Conservation (phyloP, 1,140 invertebrate species). For the Lepidurus packardi region DNA sequence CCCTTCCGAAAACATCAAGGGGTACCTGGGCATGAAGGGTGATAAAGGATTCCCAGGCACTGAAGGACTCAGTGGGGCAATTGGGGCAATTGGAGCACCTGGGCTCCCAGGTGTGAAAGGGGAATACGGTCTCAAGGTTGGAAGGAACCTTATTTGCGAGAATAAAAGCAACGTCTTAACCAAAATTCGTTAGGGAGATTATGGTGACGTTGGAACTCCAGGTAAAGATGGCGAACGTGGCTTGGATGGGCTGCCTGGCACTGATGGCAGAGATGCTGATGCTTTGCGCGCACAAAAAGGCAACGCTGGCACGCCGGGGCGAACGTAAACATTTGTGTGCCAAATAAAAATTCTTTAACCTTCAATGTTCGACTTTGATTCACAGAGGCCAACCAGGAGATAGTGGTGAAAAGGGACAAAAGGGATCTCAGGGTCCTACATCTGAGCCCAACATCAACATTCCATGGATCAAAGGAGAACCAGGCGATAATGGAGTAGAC, state of each 20-base stretch:
- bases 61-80: conserved; percentile 43
- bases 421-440: conserved; percentile 33
- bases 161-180: no score
- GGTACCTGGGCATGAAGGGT: conserved; percentile 45
- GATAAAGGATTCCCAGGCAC: conserved; percentile 62
- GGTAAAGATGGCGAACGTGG: conserved; percentile 32
- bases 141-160: neutral
- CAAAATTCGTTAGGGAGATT: conserved; percentile 17
- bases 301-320: conserved; percentile 38
- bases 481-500: neutral
- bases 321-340: conserved; percentile 19
- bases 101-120: conserved; percentile 47
- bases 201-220: conserved; percentile 30
- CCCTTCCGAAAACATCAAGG: conserved; percentile 24
- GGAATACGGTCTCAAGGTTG: conserved; percentile 29
- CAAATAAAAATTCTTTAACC: neutral
- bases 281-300: conserved; percentile 12
- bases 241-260: conserved; percentile 30
- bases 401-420: conserved; percentile 34
- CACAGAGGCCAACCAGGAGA: conserved; percentile 22
- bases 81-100: conserved; percentile 49
- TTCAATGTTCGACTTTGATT: neutral
- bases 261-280: conserved; percentile 33
- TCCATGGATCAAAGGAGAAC: neutral
- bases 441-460: no score